Evolutionary conservation across 2,888 invertebrate genomes (phyloP), one percentile per base, ranked within the genome.

Genomic region (Tenthredo livida): DNA sequence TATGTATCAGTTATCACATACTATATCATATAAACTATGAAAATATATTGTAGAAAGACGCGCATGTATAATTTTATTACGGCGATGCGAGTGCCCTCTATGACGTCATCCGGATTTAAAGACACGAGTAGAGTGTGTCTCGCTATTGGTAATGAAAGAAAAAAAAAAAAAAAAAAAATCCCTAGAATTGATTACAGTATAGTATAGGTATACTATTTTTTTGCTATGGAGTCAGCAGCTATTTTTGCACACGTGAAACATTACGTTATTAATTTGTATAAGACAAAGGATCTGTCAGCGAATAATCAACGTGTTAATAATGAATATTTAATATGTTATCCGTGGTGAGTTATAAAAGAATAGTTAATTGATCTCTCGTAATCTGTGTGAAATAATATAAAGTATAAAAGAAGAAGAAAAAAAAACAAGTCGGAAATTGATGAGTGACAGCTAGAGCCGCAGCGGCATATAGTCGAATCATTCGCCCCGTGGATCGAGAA

Each of bases 151-250:
- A 0, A 29, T 29, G 29, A 2, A 29, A 29, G 2, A 2, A 25
- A 3, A 67, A 67, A 4, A 29, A 29, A 2, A 25, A 3, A 67
- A 67, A 4, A 17, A 5, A 54, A 50, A 54, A 7, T 77, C 77
- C 77, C 77, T 54, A 77, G 77, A 77, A 33, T 25, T 54, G 54
- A 77, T 54, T 54, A 50, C 77, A 77, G 75, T 47, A 75, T 21
- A 47, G 15, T 21, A 25, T 47, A 54, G 54, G 75, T 47, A 75
- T 21, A 47, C 25, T 21, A 25, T 47, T 25, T 12, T 12, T 75
- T 43, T 40, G 75, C 75, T 75, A 75, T 75, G 75, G 75, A 75
- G 75, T 75, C 75, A 47, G 33, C 77, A 33, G 54, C 77, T 77
- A 77, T 25, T 50, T 77, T 77, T 77, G 77, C 77, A 50, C 29